Base-by-base conservation (phyloP, 1,140 invertebrate species). In the Drosophila prosaltans region DNA sequence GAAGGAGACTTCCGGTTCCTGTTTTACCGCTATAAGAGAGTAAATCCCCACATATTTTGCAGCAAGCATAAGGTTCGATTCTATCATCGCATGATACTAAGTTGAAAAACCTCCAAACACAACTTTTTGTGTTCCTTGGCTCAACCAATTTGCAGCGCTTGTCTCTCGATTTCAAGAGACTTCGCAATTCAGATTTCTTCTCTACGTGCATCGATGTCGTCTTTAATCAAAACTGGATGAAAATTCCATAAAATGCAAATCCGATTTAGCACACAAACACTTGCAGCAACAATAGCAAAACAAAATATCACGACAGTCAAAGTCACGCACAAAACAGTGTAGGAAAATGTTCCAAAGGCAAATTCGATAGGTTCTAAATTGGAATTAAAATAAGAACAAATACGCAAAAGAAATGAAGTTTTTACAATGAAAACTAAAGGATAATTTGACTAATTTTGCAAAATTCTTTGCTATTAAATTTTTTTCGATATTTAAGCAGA, bases 241-340 rank as follows among this genome's bases (percentile, higher is more conserved):
- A 76, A 76, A 76, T 76, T 70, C 9, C 24, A 65, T 40, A 76
- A 75, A 64, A 60, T 76, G 54, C 59, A 55, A 76, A 58, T 69
- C 65, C 65, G 77, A 51, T 68, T 74, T 65, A 74, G 0, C 65
- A 65, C 71, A 78, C 43, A 32, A 69, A 82, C 80, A 74, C 80
- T 26, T 9, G 48, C 48, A 58, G 21, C 28, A 57, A 6, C 30
- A 58, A 39, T 21, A 59, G 21, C 57, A 59, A 59, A 36, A 59
- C n/a, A 39, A 36, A 59, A 83, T 72, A 73, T 80, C 83, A 88
- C 82, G 83, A 79, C 69, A 70, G 78, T 81, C 66, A 88, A 30
- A 30, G 83, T 86, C 83, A 86, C 83, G 83, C 83, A 86, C 84
- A 86, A 74, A 88, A 80, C 55, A 67, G 83, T 86, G 80, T 65